phyloP scores from a whole-genome alignment of 2,113 vertebrate genomes.

The Pelusios castaneus region DNA sequence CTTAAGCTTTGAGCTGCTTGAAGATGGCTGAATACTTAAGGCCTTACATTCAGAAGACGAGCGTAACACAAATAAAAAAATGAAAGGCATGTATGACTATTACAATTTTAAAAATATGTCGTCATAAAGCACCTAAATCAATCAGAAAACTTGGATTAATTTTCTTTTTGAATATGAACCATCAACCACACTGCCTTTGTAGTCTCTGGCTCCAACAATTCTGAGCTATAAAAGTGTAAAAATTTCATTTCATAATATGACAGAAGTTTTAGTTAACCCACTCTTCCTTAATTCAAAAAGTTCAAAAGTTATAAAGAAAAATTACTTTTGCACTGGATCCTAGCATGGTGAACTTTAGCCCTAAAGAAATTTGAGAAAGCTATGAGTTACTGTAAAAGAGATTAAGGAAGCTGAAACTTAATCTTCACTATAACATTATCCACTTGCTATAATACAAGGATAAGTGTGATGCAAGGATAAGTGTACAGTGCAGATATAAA shows the following conservation, averaged over 20 bases:
- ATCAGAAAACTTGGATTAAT: background rate
- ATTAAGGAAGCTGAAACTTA: background rate
- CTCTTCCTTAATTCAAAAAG: background rate
- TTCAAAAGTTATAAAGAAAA: background rate
- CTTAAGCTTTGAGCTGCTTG: background rate
- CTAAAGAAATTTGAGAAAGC: background rate
- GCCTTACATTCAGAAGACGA: background rate
- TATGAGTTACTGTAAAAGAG: background rate
- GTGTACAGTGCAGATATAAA: background rate
- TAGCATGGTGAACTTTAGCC: background rate
- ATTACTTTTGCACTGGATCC: background rate
- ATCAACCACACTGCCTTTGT: background rate
- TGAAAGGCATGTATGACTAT: background rate
- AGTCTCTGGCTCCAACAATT: rapidly evolving
- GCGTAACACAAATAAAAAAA: background rate
- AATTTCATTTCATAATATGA: background rate
- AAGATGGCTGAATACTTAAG: background rate
- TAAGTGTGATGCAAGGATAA: background rate
- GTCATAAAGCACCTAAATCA: background rate
- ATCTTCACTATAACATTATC: background rate
- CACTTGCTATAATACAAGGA: background rate
- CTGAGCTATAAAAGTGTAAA: background rate
- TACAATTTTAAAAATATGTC: background rate
- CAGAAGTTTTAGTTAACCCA: background rate
- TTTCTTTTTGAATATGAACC: background rate